phyloP scores from a whole-genome alignment of 2,888 invertebrate genomes.

The Carterocephalus palaemon region DNA sequence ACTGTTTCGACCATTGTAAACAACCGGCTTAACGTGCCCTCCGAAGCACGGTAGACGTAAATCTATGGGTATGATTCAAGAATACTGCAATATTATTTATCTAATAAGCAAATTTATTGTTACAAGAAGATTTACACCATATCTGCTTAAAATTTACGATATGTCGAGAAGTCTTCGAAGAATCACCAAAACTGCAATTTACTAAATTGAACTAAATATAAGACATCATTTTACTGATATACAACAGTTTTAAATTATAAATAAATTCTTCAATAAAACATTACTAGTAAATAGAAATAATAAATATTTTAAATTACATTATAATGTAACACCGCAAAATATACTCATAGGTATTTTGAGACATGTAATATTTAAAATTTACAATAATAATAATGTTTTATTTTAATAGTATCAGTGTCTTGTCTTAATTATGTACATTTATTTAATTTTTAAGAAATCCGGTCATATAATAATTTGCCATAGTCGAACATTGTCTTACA shows the following conservation, averaged over 20 bases:
- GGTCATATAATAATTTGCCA: too few relatives aligned
- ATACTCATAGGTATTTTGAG: background rate
- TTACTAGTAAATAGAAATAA: background rate
- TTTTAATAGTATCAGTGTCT: conserved; percentile 6
- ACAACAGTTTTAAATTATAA: conserved; percentile 5
- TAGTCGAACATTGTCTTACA: too few relatives aligned
- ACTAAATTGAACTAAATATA: conserved; percentile 22
- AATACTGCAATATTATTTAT: conserved; percentile 38
- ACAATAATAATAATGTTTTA: too few relatives aligned
- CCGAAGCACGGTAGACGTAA: too few relatives aligned
- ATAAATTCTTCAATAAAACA: background rate
- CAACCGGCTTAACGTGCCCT: too few relatives aligned
- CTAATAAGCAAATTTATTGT: conserved; percentile 73
- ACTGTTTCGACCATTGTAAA: too few relatives aligned
- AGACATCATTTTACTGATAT: conserved; percentile 8
- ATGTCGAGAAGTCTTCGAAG: conserved; percentile 74
- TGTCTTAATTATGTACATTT: conserved; percentile 35
- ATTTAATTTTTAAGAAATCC: too few relatives aligned
- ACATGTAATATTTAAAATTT: background rate
- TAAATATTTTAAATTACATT: conserved; percentile 7
- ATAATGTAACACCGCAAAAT: conserved; percentile 11
- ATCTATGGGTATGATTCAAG: background rate
- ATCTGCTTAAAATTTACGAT: conserved; percentile 66
- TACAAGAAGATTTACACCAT: conserved; percentile 64
- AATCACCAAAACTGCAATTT: conserved; percentile 52